phyloP scores from a whole-genome alignment of 2,797 vertebrate species.

The Botia almorhae region DNA sequence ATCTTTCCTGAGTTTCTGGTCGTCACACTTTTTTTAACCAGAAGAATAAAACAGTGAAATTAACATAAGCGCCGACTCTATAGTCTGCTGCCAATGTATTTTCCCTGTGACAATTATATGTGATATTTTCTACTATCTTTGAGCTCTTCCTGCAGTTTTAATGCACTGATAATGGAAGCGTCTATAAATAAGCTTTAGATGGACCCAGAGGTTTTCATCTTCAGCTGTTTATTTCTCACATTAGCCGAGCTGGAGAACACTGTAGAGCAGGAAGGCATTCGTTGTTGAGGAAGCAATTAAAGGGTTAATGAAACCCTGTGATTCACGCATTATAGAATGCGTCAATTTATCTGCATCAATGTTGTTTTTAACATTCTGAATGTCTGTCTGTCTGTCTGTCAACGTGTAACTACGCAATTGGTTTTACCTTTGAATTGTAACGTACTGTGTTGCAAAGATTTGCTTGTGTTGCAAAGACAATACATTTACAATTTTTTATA shows the following conservation, averaged over 20 bases:
- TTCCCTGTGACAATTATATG: constrained; percentile 78
- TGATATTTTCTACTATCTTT: constrained; percentile 82
- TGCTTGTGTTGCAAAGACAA: no score
- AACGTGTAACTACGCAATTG: no score
- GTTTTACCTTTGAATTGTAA: no score
- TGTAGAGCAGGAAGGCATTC: constrained; percentile 71
- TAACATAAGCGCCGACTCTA: constrained; percentile 76
- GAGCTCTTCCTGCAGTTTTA: constrained; percentile 81
- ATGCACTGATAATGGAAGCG: constrained; percentile 78
- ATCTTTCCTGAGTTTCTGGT: no score
- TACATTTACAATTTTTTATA: no score
- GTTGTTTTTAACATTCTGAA: no score
- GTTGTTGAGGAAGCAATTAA: constrained; percentile 74
- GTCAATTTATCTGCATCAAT: no score
- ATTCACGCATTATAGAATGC: constrained; percentile 29
- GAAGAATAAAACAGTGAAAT: constrained; percentile 67
- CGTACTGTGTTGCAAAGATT: no score
- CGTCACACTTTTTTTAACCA: not conserved
- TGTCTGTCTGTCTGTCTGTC: no score
- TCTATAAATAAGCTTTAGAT: constrained; percentile 78
- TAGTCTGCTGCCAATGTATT: constrained; percentile 79
- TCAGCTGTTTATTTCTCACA: constrained; percentile 72
- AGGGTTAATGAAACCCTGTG: constrained; percentile 71
- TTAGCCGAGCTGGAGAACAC: constrained; percentile 73
- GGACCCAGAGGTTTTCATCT: constrained; percentile 21